A percentile compares a stretch with the other conserved stretches of the same genome.
Conservation (phyloP, 2,113 vertebrate species). For the Cyphomyrus plagiostoma region DNA sequence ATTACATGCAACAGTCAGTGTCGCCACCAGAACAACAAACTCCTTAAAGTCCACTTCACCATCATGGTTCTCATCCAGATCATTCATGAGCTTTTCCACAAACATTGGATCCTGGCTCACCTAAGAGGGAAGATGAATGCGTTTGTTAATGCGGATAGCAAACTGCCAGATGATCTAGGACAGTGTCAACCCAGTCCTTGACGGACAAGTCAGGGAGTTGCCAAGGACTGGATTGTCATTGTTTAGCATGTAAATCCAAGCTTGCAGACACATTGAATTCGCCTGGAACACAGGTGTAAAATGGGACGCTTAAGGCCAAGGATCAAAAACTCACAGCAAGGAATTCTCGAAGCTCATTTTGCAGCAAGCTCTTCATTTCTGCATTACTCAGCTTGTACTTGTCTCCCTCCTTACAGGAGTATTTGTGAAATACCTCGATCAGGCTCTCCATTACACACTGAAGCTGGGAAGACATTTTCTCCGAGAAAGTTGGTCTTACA, state of each 20-base stretch:
- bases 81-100: slow-evolving; percentile 81
- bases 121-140: slow-evolving; percentile 40
- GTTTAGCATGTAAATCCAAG: neutral
- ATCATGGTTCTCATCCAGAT: slow-evolving; percentile 79
- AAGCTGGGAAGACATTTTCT: slow-evolving; percentile 65
- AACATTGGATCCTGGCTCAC: slow-evolving; percentile 61
- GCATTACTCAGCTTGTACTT: slow-evolving; percentile 81
- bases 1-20: slow-evolving; percentile 81
- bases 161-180: neutral
- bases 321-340: slow-evolving; percentile 61
- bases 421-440: slow-evolving; percentile 76
- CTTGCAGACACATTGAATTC: neutral
- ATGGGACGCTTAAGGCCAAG: neutral
- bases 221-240: neutral
- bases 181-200: neutral
- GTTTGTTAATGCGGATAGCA: neutral
- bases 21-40: slow-evolving; percentile 77
- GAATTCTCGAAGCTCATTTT: slow-evolving; percentile 67
- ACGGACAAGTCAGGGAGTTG: neutral
- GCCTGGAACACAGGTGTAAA: neutral
- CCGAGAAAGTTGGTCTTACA: neutral
- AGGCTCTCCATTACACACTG: slow-evolving; percentile 72
- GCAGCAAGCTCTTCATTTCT: slow-evolving; percentile 75
- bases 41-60: slow-evolving; percentile 89
- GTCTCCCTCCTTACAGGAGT: slow-evolving; percentile 83